A percentile compares a stretch with the other conserved stretches of the same genome.
phyloP scores from a whole-genome alignment of 2,113 vertebrate species.

The Cinclus mexicanus region DNA sequence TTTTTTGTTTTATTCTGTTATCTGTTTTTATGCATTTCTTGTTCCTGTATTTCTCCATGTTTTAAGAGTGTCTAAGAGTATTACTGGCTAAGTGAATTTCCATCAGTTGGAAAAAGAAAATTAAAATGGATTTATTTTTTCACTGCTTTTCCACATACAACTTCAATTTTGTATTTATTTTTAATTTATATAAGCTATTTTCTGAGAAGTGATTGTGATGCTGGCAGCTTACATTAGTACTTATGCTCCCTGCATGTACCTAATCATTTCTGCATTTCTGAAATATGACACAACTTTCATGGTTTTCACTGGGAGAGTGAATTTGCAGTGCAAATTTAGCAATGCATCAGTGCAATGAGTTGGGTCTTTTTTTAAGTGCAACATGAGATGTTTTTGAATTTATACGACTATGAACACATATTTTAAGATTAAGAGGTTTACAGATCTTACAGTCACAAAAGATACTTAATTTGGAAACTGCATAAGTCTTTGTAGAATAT shows the following conservation, averaged over 20 bases:
- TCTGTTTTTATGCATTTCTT: not conserved
- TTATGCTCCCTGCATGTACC: not conserved
- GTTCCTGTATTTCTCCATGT: not conserved
- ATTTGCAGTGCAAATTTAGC: not conserved
- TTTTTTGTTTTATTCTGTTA: not conserved
- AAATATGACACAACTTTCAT: not conserved
- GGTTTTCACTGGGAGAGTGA: not conserved
- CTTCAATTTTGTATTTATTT: not conserved
- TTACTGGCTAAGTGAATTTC: not conserved
- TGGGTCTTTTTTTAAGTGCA: not conserved
- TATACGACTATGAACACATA: not conserved
- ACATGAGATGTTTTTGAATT: not conserved
- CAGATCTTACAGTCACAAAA: not conserved
- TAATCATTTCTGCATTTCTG: constrained; percentile 3
- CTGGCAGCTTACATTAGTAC: not conserved
- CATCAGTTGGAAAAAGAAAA: not conserved
- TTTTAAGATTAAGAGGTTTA: not conserved
- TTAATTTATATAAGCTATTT: not conserved
- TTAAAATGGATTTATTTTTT: not conserved
- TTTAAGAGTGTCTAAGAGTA: not conserved
- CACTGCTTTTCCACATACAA: not conserved
- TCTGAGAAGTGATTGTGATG: not conserved
- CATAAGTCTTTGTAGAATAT: not conserved
- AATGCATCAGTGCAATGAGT: not conserved
- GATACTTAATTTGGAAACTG: not conserved